Percentiles rank a stretch among this genome's conserved stretches.
Conservation (phyloP, 2,113 vertebrate genomes). For the Notothenia rossii region DNA sequence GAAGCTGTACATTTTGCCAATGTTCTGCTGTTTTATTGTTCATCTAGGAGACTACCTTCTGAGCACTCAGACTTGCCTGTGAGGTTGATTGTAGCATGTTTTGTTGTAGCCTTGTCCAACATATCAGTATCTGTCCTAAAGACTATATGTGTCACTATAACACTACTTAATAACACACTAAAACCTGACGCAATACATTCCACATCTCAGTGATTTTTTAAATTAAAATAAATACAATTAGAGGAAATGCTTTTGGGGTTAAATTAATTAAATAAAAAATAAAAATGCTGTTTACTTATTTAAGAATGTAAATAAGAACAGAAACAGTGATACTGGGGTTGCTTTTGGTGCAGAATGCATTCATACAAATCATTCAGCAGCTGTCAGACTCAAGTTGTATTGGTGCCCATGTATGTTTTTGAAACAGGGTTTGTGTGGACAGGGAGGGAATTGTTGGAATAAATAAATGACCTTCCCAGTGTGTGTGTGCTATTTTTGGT, state of each 20-base stretch:
- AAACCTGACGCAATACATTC: no score
- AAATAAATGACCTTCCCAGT: conserved; percentile 73
- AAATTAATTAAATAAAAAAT: background rate
- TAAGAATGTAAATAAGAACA: background rate
- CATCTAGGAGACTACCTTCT: no score
- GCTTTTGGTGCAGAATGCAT: background rate
- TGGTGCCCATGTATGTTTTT: background rate
- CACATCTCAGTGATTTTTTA: background rate
- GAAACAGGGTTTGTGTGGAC: conserved; percentile 9
- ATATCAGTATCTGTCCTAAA: no score
- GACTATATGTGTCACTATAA: no score
- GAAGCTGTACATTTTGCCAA: no score
- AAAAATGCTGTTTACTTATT: background rate
- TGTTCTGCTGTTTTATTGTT: no score
- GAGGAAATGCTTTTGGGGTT: background rate
- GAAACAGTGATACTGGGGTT: background rate
- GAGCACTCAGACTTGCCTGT: no score
- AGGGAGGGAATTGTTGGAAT: conserved; percentile 51
- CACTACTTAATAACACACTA: no score
- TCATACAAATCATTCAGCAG: conserved; percentile 1
- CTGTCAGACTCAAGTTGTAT: background rate
- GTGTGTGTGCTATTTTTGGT: conserved; percentile 76
- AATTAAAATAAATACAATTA: background rate
- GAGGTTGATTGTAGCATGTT: no score
- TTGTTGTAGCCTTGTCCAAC: no score